Evolutionary conservation across 2,113 vertebrate genomes (phyloP).

Genomic region (Thamnophis sirtalis): DNA sequence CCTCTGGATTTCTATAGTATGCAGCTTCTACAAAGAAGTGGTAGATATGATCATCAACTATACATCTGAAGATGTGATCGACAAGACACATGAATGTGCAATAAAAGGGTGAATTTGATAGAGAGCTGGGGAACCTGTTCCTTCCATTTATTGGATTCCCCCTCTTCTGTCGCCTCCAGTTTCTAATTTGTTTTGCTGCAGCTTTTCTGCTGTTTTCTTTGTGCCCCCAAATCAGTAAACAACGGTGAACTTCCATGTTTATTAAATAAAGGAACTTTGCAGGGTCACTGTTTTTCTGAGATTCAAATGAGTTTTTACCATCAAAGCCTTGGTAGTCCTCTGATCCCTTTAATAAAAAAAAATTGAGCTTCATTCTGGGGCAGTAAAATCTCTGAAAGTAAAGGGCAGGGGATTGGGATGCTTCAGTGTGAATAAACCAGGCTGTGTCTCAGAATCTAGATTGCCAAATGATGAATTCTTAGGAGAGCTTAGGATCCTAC

Average conservation of each 20-base stretch:
- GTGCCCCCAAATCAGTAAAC: neutral
- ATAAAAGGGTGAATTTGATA: neutral
- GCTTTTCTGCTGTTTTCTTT: constrained; percentile 24
- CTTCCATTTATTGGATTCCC: neutral
- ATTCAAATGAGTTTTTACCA: constrained; percentile 41
- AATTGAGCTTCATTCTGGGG: constrained; percentile 37
- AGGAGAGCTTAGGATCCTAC: neutral
- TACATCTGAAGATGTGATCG: neutral
- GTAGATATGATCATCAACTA: neutral
- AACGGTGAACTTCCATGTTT: constrained; percentile 19
- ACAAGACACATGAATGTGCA: neutral
- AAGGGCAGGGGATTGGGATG: neutral
- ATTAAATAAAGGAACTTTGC: constrained; percentile 22
- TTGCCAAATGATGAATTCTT: neutral
- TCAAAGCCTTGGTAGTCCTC: constrained; percentile 37
- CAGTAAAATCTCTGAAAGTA: constrained; percentile 16
- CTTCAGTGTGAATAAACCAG: neutral
- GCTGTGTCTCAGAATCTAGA: constrained; percentile 6
- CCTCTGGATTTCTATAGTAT: neutral
- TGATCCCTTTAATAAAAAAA: constrained; percentile 37
- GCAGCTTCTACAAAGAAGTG: neutral
- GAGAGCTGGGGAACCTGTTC: neutral
- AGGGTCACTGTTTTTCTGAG: constrained; percentile 34
- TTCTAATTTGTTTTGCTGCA: constrained; percentile 14
- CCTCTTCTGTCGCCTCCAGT: neutral